Conservation (phyloP, 2,113 vertebrate species). For the Tetrax tetrax region DNA sequence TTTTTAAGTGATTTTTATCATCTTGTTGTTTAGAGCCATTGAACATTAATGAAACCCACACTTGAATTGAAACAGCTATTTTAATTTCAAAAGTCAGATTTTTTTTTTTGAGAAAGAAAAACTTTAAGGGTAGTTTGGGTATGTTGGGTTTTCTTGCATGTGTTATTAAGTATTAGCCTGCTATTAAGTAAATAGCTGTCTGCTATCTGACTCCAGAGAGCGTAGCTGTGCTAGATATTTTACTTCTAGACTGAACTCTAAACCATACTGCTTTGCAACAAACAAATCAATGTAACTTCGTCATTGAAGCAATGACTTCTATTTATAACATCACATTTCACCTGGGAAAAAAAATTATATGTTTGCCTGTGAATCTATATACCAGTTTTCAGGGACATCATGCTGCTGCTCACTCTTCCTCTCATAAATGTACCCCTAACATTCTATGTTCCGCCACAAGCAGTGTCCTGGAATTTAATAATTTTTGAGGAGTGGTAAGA, state of each 20-base stretch:
- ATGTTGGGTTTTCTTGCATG: neutral
- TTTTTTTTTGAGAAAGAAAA: neutral
- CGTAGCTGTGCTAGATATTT: neutral
- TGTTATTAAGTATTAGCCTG: neutral
- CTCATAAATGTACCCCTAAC: neutral
- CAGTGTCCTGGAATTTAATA: neutral
- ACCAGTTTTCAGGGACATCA: neutral
- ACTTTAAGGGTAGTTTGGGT: fast-evolving
- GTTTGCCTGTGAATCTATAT: neutral
- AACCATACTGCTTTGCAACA: neutral
- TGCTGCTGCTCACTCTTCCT: neutral
- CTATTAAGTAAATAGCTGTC: neutral
- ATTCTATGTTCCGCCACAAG: neutral
- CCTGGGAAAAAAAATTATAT: neutral
- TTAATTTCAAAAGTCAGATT: neutral
- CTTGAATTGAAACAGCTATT: neutral
- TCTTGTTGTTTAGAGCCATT: neutral
- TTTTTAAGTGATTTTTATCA: neutral
- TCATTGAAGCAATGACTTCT: neutral
- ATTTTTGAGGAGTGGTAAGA: neutral
- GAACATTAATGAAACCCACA: neutral
- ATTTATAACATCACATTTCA: neutral
- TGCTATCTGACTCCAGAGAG: neutral
- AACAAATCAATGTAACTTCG: neutral
- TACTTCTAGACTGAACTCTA: neutral